These are phyloP conservation scores for Labeo calbasu DNA, from an alignment of 2,797 vertebrate genomes.

Conservation along the genomic window DNA sequence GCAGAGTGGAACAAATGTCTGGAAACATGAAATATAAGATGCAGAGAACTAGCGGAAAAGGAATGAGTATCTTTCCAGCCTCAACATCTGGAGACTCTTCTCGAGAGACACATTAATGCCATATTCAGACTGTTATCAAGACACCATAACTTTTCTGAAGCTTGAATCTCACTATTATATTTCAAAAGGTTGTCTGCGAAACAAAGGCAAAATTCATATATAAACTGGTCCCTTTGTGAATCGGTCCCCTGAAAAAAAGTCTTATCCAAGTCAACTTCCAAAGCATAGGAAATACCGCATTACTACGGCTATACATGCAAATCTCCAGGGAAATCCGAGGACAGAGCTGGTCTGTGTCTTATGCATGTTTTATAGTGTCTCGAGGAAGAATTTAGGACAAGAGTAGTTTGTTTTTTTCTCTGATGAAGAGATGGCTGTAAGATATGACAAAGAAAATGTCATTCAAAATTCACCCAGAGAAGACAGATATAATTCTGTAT, in stretches of 20 bases:
- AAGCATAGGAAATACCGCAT: neutral
- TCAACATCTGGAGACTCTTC: constrained; percentile 44
- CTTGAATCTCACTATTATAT: constrained; percentile 24
- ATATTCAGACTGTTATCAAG: constrained; percentile 46
- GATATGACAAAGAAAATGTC: constrained; percentile 17
- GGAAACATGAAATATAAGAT: constrained; percentile 30
- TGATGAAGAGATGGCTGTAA: constrained; percentile 9
- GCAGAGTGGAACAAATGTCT: constrained; percentile 27
- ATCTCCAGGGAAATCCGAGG: constrained; percentile 22
- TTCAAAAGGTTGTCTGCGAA: constrained; percentile 30
- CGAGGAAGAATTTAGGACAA: constrained; percentile 12
- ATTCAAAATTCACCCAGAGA: constrained; percentile 29
- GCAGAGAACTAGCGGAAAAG: constrained; percentile 19
- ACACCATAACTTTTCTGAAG: constrained; percentile 11
- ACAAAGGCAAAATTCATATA: constrained; percentile 9
- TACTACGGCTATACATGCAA: constrained; percentile 1
- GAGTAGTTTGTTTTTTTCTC: neutral
- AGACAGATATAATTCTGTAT: constrained; percentile 22
- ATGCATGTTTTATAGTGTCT: constrained; percentile 26
- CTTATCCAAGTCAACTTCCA: neutral
- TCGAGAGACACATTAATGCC: constrained; percentile 27
- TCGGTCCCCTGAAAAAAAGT: constrained; percentile 4
- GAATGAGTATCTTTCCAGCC: constrained; percentile 27
- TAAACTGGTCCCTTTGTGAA: constrained; percentile 14
- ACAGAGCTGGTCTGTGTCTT: constrained; percentile 32